Percentiles rank a stretch among this genome's conserved stretches.
phyloP scores from a whole-genome alignment of 2,888 invertebrate genomes.

The Mesodorylaimus sp. region DNA sequence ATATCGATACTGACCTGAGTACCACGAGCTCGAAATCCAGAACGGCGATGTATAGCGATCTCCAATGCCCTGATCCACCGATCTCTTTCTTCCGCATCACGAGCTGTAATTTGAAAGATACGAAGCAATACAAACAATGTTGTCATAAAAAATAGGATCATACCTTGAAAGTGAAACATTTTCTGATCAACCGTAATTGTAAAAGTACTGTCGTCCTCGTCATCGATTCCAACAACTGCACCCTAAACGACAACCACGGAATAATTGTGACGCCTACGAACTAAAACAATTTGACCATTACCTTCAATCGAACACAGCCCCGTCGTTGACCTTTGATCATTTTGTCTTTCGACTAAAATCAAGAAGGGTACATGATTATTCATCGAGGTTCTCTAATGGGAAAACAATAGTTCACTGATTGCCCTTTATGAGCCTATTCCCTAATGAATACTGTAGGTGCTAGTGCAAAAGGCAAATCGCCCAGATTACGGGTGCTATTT shows the following conservation, averaged over 20 bases:
- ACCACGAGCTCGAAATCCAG: too few species aligned
- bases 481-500: too few species aligned
- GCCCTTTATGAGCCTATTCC: too few species aligned
- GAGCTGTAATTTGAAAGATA: slow-evolving; percentile 40
- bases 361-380: not conserved
- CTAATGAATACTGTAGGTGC: too few species aligned
- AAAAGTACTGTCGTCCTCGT: slow-evolving; percentile 89
- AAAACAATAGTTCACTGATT: too few species aligned
- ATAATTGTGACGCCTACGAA: too few species aligned
- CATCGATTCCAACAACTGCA: slow-evolving; percentile 93
- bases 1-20: too few species aligned
- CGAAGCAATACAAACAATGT: not conserved
- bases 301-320: slow-evolving; percentile 82
- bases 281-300: too few species aligned
- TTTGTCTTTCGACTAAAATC: slow-evolving; percentile 76
- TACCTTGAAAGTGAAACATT: slow-evolving; percentile 87
- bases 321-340: slow-evolving; percentile 91
- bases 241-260: slow-evolving; percentile 38
- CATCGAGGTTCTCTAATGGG: too few species aligned
- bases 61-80: slow-evolving; percentile 88
- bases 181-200: slow-evolving; percentile 97
- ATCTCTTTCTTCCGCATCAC: slow-evolving; percentile 80
- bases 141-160: not conserved
- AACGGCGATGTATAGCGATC: slow-evolving; percentile 51
- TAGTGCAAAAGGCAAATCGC: too few species aligned